These are phyloP conservation scores for Gymnocheta viridis DNA, from an alignment of 2,888 invertebrate species.

Conservation along the genomic window DNA sequence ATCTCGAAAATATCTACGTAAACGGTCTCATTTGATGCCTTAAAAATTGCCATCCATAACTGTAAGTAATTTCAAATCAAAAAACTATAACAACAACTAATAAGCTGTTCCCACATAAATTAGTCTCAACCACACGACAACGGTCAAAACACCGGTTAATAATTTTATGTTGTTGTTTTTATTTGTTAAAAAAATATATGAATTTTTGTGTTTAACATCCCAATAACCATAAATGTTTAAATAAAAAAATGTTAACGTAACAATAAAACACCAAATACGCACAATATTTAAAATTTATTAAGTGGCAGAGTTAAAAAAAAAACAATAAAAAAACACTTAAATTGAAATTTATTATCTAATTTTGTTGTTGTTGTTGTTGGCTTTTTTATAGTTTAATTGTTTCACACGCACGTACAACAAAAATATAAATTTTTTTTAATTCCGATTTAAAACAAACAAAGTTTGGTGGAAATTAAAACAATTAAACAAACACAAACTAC, in stretches of 20 bases:
- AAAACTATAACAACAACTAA: background rate
- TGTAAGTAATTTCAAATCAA: background rate
- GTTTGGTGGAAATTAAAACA: conserved; percentile 15
- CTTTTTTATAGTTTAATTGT: background rate
- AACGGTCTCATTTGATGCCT: background rate
- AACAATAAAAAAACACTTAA: conserved; percentile 22
- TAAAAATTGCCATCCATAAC: background rate
- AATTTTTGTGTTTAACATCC: conserved; percentile 3
- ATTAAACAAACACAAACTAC: conserved; percentile 10
- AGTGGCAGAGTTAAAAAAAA: conserved; percentile 27
- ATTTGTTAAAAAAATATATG: background rate
- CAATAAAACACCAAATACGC: conserved; percentile 21
- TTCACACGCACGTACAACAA: conserved; percentile 44
- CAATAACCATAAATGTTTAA: conserved; percentile 31
- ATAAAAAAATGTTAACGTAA: background rate
- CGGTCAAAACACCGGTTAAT: conserved; percentile 3
- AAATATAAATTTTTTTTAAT: conserved; percentile 2
- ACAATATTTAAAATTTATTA: conserved; percentile 19
- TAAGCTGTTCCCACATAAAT: conserved; percentile 35
- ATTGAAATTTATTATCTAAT: conserved; percentile 28
- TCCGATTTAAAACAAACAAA: conserved; percentile 7
- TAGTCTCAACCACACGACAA: conserved; percentile 28
- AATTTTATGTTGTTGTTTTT: background rate
- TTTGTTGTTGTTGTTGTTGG: background rate
- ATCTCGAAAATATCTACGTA: background rate